Percentiles rank a stretch among this genome's conserved stretches.
Evolutionary conservation across 2,888 invertebrate species (phyloP).

Genomic region (Tetropium fuscum): DNA sequence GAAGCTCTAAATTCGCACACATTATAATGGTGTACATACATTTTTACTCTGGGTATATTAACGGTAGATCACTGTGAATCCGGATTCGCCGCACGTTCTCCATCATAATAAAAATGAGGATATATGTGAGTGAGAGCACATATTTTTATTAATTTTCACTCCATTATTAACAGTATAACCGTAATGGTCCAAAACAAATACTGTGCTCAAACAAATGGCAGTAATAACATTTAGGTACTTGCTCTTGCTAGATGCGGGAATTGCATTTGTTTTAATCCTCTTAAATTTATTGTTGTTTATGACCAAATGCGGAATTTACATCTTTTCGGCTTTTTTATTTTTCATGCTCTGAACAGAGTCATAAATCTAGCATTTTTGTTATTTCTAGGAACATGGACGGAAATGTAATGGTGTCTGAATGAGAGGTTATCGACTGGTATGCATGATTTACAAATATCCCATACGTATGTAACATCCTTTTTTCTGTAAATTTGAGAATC

Average conservation of each 20-base stretch:
- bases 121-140: conserved; percentile 43
- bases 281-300: conserved; percentile 28
- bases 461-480: neutral
- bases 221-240: conserved; percentile 33
- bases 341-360: neutral
- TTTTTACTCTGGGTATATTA: conserved; percentile 65
- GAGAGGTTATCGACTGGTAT: neutral
- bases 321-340: conserved; percentile 4
- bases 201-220: conserved; percentile 32
- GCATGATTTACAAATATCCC: neutral
- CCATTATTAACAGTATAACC: conserved; percentile 45
- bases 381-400: neutral
- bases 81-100: conserved; percentile 45
- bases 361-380: neutral
- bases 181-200: conserved; percentile 37
- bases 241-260: conserved; percentile 24
- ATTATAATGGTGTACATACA: conserved; percentile 65
- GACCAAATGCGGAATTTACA: conserved; percentile 11
- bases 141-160: conserved; percentile 53
- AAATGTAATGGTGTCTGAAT: neutral
- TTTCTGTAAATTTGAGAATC: neutral
- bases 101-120: conserved; percentile 52
- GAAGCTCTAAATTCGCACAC: conserved; percentile 58
- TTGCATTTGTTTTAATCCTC: conserved; percentile 29
- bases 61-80: conserved; percentile 54